Percentiles rank a stretch among this genome's conserved stretches.
Conservation (phyloP, 2,888 invertebrate species). For the Hipparchia sbordonii region DNA sequence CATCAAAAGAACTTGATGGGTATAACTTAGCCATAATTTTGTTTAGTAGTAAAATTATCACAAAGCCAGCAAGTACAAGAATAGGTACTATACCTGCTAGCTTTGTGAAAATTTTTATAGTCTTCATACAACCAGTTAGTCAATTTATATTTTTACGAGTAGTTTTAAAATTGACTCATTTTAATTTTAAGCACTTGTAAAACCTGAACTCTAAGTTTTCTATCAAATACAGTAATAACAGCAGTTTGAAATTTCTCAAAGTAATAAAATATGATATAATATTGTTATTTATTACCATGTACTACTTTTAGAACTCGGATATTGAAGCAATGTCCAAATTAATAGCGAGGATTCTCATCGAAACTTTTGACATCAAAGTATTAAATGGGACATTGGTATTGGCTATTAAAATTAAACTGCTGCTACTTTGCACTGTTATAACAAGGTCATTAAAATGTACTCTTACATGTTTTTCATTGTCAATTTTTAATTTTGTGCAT, state of each 20-base stretch:
- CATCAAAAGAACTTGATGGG: not conserved
- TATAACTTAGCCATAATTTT: not conserved
- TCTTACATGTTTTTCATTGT: conserved; percentile 67
- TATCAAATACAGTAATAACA: conserved; percentile 22
- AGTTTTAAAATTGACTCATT: not conserved
- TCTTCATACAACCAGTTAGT: not conserved
- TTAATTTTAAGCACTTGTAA: conserved; percentile 13
- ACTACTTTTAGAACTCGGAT: conserved; percentile 23
- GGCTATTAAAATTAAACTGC: conserved; percentile 74
- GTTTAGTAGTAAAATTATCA: not conserved
- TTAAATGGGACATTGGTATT: conserved; percentile 58
- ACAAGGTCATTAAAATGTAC: conserved; percentile 72
- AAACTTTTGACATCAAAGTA: conserved; percentile 50
- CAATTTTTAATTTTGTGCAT: conserved; percentile 66
- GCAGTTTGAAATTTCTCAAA: conserved; percentile 26
- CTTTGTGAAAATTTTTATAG: not conserved
- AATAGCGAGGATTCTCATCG: conserved; percentile 68
- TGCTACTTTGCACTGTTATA: conserved; percentile 55
- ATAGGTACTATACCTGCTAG: no score
- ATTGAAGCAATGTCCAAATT: conserved; percentile 55
- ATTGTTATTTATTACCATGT: conserved; percentile 11
- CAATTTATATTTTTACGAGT: not conserved
- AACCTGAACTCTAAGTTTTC: conserved; percentile 30
- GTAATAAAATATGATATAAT: conserved; percentile 14
- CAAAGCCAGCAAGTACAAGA: no score